Conservation (phyloP, 2,797 vertebrate species). For the Morelia viridis region DNA sequence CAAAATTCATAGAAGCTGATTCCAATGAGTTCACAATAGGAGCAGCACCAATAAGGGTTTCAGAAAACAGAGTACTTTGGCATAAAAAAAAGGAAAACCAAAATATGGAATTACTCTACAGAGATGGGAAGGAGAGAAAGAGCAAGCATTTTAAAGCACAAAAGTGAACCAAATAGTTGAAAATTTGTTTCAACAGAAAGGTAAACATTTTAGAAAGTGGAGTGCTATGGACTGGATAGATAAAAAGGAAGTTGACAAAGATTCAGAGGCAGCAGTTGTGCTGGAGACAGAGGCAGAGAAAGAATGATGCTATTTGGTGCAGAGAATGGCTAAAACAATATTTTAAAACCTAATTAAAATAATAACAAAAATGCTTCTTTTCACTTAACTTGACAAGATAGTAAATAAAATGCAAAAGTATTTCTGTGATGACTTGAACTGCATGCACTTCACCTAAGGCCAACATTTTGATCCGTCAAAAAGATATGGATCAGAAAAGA, state of each 20-base stretch:
- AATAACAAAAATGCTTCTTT: background rate
- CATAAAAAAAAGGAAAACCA: background rate
- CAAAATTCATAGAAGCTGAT: background rate
- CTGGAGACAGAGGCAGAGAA: background rate
- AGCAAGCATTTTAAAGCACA: background rate
- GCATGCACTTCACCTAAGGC: background rate
- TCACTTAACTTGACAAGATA: background rate
- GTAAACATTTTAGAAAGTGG: background rate
- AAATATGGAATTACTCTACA: background rate
- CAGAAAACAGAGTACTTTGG: background rate
- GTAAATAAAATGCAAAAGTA: background rate
- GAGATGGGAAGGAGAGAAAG: background rate
- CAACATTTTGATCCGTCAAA: background rate
- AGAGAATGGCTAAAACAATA: background rate
- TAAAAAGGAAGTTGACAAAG: background rate
- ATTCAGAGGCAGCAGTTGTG: background rate
- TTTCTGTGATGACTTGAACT: background rate
- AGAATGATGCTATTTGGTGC: background rate
- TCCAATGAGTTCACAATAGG: background rate
- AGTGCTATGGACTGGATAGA: background rate
- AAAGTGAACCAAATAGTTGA: background rate
- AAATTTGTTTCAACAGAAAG: background rate
- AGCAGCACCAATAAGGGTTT: background rate
- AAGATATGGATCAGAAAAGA: background rate
- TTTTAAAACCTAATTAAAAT: background rate